phyloP scores from a whole-genome alignment of 2,888 invertebrate genomes.

The Azorinus chamasolen region DNA sequence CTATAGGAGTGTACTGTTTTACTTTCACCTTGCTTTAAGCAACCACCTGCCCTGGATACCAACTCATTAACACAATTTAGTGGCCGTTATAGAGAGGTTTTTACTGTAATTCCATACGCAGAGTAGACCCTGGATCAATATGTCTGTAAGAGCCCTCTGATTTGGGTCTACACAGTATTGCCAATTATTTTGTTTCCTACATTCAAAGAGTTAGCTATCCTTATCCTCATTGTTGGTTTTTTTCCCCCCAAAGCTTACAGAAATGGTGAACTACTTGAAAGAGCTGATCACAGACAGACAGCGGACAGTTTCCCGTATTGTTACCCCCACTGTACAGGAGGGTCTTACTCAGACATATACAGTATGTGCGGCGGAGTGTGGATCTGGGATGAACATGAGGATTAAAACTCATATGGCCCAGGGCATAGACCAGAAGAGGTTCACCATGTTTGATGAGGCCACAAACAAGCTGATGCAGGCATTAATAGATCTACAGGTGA shows the following conservation, averaged over 20 bases:
- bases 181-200: too few species aligned
- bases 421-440: constrained; percentile 53
- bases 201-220: too few species aligned
- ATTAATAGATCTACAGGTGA: constrained; percentile 70
- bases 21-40: too few species aligned
- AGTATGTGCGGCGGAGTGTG: constrained; percentile 54
- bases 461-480: constrained; percentile 57
- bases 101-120: too few species aligned
- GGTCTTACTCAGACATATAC: constrained; percentile 60
- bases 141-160: too few species aligned
- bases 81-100: too few species aligned
- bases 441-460: constrained; percentile 71
- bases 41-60: too few species aligned
- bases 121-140: too few species aligned
- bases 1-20: too few species aligned
- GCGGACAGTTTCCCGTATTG: constrained; percentile 71
- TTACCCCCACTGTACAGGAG: constrained; percentile 71
- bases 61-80: too few species aligned
- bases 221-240: too few species aligned
- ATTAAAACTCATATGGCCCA: constrained; percentile 67
- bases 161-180: too few species aligned
- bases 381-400: constrained; percentile 65
- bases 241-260: constrained; percentile 59
- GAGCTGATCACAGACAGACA: constrained; percentile 69
- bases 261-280: constrained; percentile 67